Base-by-base conservation (phyloP, 1,140 invertebrate genomes). In the Drosophila simulans region DNA sequence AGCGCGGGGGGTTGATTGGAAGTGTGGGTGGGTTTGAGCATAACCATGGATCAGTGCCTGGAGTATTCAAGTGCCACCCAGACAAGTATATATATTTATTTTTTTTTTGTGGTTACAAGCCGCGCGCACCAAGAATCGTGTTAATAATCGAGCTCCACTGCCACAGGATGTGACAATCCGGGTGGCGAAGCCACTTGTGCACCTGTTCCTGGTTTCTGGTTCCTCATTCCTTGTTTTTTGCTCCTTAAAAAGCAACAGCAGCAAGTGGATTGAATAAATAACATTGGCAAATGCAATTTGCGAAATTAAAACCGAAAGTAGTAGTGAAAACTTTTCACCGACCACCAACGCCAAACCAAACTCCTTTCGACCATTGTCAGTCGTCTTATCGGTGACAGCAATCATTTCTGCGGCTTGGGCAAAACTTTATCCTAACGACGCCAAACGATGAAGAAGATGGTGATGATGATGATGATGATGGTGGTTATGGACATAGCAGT, bases 221-320 rank as follows among this genome's bases (percentile, higher is more conserved):
- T 13, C 12, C 51, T 35, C 54, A 48, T 12, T 49, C 39, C 48
- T 13, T 42, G 52, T 25, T 49, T 25, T 43, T 13, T 53, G 37
- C 13, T 4, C 37, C 37, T 13, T 40, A 37, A 31, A 31, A 8
- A 31, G 31, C 31, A 31, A 57, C 53, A 35, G 57, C 52, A 45
- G 77, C 55, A 45, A 76, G 51, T 73, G 71, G 59, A 80, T 85
- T 45, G 56, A 64, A 77, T 81, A 75, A 84, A 83, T 76, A 84
- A 80, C 80, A 58, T 58, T 57, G 73, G 43, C 56, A 49, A 77
- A 74, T 86, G 82, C 82, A 86, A 81, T 81, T 85, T 81, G 59
- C 64, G 43, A 86, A 85, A 85, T 85, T 86, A 85, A 85, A 86
- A 85, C 75, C 57, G 64, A 81, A 86, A 81, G 58, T 68, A 75